phyloP scores from a whole-genome alignment of 2,888 invertebrate species.

The Xestia rhomboidea region DNA sequence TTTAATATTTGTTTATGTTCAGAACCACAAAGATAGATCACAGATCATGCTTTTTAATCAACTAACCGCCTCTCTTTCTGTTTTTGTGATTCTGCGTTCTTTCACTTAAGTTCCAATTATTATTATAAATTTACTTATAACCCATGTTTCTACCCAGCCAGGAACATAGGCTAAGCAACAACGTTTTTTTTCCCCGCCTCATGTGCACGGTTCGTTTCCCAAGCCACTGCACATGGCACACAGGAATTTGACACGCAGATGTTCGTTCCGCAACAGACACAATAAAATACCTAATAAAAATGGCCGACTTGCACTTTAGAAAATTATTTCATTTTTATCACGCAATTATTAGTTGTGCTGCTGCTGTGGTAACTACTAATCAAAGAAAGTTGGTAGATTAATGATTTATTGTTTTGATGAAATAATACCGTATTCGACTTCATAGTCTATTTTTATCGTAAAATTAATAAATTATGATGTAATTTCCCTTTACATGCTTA shows the following conservation, averaged over 20 bases:
- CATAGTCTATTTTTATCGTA: not conserved
- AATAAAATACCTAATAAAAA: conserved; percentile 87
- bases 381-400: not conserved
- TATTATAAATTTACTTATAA: conserved; percentile 14
- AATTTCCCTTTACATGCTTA: not conserved
- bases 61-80: not conserved
- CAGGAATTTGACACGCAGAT: conserved; percentile 90
- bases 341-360: conserved; percentile 17
- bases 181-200: conserved; percentile 76
- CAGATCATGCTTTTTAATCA: not conserved
- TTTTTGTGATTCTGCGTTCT: not conserved
- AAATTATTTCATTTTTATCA: conserved; percentile 46
- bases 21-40: not conserved
- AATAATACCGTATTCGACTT: not conserved
- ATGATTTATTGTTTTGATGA: not conserved
- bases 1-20: not conserved
- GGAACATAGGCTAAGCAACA: conserved; percentile 71
- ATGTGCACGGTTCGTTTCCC: conserved; percentile 87
- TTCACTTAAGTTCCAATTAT: conserved; percentile 6
- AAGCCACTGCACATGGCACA: conserved; percentile 89
- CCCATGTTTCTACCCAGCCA: conserved; percentile 20
- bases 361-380: not conserved
- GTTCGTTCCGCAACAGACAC: conserved; percentile 84
- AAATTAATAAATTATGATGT: not conserved
- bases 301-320: conserved; percentile 74